Conservation (phyloP, 2,113 vertebrate genomes). For the Colossoma macropomum region DNA sequence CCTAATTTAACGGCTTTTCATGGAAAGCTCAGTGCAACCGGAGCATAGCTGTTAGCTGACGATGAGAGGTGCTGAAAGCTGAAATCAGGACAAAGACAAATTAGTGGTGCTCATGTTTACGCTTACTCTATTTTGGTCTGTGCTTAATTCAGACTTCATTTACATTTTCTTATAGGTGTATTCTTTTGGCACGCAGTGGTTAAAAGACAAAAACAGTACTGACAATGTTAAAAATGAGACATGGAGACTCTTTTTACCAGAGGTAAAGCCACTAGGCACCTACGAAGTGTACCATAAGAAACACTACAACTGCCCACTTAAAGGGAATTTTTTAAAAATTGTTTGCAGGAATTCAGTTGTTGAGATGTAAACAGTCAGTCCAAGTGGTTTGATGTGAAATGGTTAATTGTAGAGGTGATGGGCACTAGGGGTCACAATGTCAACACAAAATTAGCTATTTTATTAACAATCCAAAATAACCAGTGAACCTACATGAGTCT, state of each 20-base stretch:
- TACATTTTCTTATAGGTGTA: neutral
- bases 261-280: neutral
- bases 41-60: constrained; percentile 18
- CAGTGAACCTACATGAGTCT: too few species aligned
- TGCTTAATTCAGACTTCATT: constrained; percentile 2
- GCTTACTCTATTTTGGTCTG: neutral
- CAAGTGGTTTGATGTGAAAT: too few species aligned
- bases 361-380: too few species aligned
- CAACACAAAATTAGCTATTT: too few species aligned
- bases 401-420: too few species aligned
- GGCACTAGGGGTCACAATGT: too few species aligned
- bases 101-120: constrained; percentile 1
- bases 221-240: neutral
- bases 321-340: too few species aligned
- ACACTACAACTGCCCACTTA: neutral
- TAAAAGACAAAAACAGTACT: neutral
- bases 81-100: constrained; percentile 5
- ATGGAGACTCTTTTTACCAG: neutral
- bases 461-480: too few species aligned
- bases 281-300: neutral
- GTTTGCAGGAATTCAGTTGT: too few species aligned
- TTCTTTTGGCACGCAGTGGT: neutral
- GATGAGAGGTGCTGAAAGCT: constrained; percentile 21
- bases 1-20: constrained; percentile 28
- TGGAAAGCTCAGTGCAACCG: constrained; percentile 8